These are phyloP conservation scores for Corythaeola cristata DNA, from an alignment of 2,113 vertebrate genomes.

Conservation along the genomic window DNA sequence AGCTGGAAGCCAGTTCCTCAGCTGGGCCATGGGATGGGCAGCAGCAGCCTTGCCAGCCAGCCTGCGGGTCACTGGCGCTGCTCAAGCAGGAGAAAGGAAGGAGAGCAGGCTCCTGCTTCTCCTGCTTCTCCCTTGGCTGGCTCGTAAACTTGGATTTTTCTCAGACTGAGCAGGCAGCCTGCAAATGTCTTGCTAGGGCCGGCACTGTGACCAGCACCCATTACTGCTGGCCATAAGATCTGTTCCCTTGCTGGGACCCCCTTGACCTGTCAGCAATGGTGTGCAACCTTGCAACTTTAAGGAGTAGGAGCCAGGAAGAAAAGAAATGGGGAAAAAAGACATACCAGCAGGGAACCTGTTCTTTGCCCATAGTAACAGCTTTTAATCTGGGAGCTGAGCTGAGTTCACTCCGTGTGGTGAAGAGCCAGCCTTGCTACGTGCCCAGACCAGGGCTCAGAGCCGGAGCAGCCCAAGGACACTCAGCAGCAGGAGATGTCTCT, in stretches of 20 bases:
- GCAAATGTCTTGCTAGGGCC: neutral
- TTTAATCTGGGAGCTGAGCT: neutral
- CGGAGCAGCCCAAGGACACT: neutral
- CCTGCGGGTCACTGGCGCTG: neutral
- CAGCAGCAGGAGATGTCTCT: neutral
- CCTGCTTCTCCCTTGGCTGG: neutral
- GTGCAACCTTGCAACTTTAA: neutral
- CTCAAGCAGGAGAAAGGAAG: neutral
- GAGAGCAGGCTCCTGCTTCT: neutral
- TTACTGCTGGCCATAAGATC: neutral
- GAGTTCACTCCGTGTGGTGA: neutral
- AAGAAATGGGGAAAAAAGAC: too few relatives aligned
- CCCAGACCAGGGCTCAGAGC: neutral
- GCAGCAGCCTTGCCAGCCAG: neutral
- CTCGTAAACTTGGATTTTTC: neutral
- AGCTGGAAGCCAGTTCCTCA: neutral
- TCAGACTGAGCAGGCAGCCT: neutral
- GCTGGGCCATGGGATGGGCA: neutral
- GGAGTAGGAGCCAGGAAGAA: neutral
- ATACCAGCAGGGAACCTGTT: neutral
- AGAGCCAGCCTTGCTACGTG: neutral
- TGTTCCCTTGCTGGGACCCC: neutral
- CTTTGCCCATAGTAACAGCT: neutral
- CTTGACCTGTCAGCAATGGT: neutral
- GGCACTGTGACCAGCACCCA: neutral